phyloP scores from a whole-genome alignment of 2,113 vertebrate species.

The Calyptomena viridis region DNA sequence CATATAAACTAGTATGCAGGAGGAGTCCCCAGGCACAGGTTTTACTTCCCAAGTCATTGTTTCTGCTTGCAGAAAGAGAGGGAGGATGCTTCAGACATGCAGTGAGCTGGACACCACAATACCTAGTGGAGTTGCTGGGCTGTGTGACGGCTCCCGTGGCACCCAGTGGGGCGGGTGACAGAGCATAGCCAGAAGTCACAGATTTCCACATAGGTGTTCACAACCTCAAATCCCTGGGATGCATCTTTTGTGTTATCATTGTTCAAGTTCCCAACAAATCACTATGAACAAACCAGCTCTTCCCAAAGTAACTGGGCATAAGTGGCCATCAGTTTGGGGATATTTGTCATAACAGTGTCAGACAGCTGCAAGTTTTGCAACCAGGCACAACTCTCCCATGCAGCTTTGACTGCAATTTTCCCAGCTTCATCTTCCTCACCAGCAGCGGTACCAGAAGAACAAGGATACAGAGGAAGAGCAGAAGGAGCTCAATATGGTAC shows the following conservation, averaged over 20 bases:
- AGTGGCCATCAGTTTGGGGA: not conserved
- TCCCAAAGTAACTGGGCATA: rapidly evolving
- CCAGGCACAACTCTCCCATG: not conserved
- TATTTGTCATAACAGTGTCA: not conserved
- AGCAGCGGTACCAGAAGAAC: not conserved
- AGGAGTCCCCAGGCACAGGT: not conserved
- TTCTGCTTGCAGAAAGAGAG: not conserved
- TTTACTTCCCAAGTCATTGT: rapidly evolving
- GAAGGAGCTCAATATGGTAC: not conserved
- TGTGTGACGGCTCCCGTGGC: not conserved
- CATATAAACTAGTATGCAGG: not conserved
- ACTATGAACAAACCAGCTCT: not conserved
- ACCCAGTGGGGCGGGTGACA: not conserved
- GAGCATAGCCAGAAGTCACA: not conserved
- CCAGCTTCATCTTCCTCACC: not conserved
- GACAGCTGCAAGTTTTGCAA: not conserved
- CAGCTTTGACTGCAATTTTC: not conserved
- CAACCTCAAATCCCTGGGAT: not conserved
- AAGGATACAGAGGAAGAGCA: not conserved
- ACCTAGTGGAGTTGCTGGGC: not conserved
- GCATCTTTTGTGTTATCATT: not conserved
- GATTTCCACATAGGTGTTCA: not conserved
- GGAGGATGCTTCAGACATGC: rapidly evolving
- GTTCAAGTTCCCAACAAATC: not conserved
- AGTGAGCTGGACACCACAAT: not conserved